phyloP scores from a whole-genome alignment of 1,140 invertebrate species.

The Lysiphlebus fabarum region DNA sequence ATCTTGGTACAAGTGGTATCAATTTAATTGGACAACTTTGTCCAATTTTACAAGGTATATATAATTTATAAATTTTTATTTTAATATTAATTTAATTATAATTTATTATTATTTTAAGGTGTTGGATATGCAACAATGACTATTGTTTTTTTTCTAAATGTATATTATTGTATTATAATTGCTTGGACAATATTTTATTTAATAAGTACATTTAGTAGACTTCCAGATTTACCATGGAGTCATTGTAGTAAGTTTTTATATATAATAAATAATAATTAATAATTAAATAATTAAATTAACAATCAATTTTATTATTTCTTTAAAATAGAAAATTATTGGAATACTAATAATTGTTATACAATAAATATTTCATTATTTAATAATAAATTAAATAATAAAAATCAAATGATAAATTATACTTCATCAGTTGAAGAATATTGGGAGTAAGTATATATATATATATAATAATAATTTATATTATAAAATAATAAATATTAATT shows the following conservation, averaged over 20 bases:
- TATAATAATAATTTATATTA: not conserved
- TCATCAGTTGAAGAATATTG: conserved; percentile 66
- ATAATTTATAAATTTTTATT: too few species aligned
- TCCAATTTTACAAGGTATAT: conserved; percentile 64
- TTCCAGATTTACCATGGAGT: conserved; percentile 59
- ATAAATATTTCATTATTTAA: not conserved
- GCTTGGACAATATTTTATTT: conserved; percentile 65
- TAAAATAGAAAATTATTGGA: conserved; percentile 59
- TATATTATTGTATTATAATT: conserved; percentile 66
- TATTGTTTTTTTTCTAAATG: conserved; percentile 65
- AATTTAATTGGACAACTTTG: conserved; percentile 61
- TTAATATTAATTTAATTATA: too few species aligned
- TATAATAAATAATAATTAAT: too few species aligned
- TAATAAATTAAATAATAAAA: not conserved
- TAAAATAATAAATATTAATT: not conserved
- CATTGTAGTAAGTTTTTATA: conserved; percentile 53
- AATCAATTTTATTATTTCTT: not conserved
- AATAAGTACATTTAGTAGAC: conserved; percentile 54
- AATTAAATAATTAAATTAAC: too few species aligned
- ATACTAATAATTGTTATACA: conserved; percentile 52
- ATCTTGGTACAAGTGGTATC: conserved; percentile 63
- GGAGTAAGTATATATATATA: conserved; percentile 53
- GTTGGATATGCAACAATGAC: conserved; percentile 70
- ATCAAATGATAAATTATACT: conserved; percentile 29
- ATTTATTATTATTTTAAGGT: conserved; percentile 60